These are phyloP conservation scores for Coregonus ussuriensis DNA, from an alignment of 2,797 vertebrate genomes.

Conservation along the genomic window DNA sequence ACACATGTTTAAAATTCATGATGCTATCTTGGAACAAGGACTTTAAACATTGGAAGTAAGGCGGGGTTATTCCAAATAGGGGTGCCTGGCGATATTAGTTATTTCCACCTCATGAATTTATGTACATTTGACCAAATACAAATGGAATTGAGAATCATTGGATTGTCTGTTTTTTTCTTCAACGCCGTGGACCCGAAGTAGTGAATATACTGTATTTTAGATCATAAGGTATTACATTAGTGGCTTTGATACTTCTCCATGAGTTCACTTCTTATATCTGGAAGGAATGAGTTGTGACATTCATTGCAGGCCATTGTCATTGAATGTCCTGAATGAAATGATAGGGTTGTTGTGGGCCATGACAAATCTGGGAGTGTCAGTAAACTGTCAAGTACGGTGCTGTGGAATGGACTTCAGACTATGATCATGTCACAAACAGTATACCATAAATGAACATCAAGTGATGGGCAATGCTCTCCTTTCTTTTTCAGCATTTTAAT, in stretches of 20 bases:
- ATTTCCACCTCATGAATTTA: no score
- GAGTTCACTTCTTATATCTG: background rate
- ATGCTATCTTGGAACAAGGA: no score
- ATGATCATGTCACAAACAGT: background rate
- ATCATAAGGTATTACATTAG: no score
- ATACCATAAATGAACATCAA: constrained; percentile 1
- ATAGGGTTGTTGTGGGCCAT: background rate
- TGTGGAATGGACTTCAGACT: constrained; percentile 1
- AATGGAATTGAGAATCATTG: no score
- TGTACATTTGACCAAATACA: no score
- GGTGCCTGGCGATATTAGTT: no score
- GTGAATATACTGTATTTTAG: no score
- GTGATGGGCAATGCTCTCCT: background rate
- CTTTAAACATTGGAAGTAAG: no score
- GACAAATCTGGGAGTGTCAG: background rate
- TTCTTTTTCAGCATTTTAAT: background rate
- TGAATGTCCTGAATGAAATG: constrained; percentile 11
- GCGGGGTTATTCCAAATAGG: no score
- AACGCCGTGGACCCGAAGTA: no score
- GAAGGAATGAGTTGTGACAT: background rate
- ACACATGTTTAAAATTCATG: no score
- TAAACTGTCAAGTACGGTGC: constrained; percentile 8
- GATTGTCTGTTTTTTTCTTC: no score
- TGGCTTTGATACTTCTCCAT: background rate
- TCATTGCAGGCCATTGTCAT: constrained; percentile 18